These are phyloP conservation scores for Spheniscus mendiculus DNA, from an alignment of 2,113 vertebrate genomes.

Conservation along the genomic window DNA sequence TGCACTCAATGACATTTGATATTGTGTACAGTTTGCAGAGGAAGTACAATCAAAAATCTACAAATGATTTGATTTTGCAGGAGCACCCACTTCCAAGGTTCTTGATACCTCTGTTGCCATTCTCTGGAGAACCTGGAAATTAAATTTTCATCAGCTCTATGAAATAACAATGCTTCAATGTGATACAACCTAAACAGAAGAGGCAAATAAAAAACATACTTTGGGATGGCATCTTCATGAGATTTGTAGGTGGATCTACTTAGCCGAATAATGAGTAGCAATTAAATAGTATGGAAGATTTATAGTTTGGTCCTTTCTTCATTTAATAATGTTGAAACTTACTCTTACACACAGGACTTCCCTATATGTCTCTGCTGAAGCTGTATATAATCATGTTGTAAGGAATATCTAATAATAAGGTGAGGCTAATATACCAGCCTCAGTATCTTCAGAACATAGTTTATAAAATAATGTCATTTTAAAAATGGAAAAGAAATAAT, in stretches of 20 bases:
- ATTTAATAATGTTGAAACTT: not conserved
- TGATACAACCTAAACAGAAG: not conserved
- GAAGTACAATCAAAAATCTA: not conserved
- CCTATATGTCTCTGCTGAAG: not conserved
- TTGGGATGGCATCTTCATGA: not conserved
- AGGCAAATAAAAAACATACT: not conserved
- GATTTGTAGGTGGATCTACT: not conserved
- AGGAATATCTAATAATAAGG: not conserved
- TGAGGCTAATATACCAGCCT: not conserved
- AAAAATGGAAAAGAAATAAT: not conserved
- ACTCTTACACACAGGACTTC: not conserved
- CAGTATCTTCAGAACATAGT: not conserved
- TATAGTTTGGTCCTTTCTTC: not conserved
- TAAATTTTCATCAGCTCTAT: not conserved
- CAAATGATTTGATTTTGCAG: not conserved
- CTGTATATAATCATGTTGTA: not conserved
- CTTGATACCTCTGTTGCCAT: not conserved
- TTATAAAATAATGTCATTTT: not conserved
- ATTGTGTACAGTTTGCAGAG: not conserved
- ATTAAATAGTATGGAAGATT: not conserved
- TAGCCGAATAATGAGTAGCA: not conserved
- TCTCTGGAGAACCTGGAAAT: not conserved
- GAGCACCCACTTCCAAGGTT: not conserved
- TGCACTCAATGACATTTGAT: not conserved
- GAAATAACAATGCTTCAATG: not conserved